A percentile compares a stretch with the other conserved stretches of the same genome.
Evolutionary conservation across 2,113 vertebrate species (phyloP).

Genomic region (Equus quagga): DNA sequence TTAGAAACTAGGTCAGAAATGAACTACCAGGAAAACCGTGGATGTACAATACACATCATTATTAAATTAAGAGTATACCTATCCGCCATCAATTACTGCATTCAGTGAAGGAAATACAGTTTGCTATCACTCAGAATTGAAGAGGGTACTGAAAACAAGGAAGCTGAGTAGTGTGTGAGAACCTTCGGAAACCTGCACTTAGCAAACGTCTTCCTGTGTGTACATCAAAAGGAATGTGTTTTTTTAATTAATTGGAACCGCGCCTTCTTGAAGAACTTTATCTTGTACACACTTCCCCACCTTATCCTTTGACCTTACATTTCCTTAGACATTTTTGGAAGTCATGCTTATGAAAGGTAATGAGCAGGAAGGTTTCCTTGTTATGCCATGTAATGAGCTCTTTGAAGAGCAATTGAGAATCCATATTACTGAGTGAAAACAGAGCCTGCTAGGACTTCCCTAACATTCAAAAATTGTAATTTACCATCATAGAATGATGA

Average conservation of each 20-base stretch:
- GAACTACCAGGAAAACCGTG: not conserved
- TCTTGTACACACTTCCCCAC: not conserved
- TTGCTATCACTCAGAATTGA: not conserved
- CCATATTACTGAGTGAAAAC: not conserved
- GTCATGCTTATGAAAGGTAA: not conserved
- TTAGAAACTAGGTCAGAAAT: conserved; percentile 55
- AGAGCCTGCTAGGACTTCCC: not conserved
- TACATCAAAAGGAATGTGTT: not conserved
- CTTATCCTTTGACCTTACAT: not conserved
- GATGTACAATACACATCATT: not conserved
- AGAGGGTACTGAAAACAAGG: not conserved
- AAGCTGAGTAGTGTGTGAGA: not conserved
- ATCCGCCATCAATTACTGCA: not conserved
- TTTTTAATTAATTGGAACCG: not conserved
- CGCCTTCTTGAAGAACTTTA: not conserved
- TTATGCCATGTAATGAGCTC: not conserved
- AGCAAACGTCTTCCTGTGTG: not conserved
- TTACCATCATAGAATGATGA: not conserved
- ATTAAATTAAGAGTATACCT: not conserved
- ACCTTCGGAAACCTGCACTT: not conserved
- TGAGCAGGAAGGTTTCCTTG: not conserved
- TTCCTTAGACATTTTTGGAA: not conserved
- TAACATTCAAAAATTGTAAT: not conserved
- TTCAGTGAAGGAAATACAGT: not conserved
- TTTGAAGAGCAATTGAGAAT: not conserved